Percentiles rank a stretch among this genome's conserved stretches.
Evolutionary conservation across 2,113 vertebrate genomes (phyloP).

Genomic region (Saccopteryx leptura): DNA sequence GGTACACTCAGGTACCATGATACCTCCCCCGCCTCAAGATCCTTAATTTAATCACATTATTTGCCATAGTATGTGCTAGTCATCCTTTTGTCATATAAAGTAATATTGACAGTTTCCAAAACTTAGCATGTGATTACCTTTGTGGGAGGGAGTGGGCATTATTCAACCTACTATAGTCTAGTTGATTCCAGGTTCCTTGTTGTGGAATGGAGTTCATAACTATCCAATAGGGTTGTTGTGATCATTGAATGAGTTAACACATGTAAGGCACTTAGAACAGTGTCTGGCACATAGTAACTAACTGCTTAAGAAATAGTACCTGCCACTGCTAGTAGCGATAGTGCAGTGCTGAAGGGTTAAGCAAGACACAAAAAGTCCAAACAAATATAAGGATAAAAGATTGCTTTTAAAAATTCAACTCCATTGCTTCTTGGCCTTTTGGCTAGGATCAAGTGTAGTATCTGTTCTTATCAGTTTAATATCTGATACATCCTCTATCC

Average conservation of each 20-base stretch:
- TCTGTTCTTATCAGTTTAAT: too few relatives aligned
- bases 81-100: not conserved
- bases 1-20: not conserved
- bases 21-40: not conserved
- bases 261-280: not conserved
- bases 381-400: not conserved
- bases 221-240: not conserved
- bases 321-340: not conserved
- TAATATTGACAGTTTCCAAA: not conserved
- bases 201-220: not conserved
- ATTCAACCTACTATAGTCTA: not conserved
- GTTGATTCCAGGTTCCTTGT: not conserved
- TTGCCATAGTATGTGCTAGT: not conserved
- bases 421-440: not conserved
- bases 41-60: not conserved
- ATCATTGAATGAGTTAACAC: not conserved
- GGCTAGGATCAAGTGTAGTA: too few relatives aligned
- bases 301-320: not conserved
- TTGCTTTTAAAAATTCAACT: conserved; percentile 30
- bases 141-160: not conserved
- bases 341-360: not conserved
- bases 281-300: not conserved
- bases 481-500: too few relatives aligned
- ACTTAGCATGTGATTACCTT: not conserved
- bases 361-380: not conserved